Evolutionary conservation across 2,113 vertebrate genomes (phyloP).

Genomic region (Pterophyllum scalare): DNA sequence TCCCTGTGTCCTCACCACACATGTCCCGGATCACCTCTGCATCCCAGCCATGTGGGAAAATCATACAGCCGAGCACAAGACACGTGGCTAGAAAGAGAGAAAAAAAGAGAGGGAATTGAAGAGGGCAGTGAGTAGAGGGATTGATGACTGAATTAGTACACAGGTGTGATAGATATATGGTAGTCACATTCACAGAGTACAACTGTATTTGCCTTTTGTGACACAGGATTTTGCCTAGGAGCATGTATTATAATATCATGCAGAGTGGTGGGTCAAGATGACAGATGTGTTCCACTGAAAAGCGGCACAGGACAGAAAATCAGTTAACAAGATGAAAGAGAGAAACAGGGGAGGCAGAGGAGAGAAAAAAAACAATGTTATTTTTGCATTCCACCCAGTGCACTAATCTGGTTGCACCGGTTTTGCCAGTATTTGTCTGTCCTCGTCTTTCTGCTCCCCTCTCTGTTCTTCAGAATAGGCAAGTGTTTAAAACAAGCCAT

Average conservation of each 20-base stretch:
- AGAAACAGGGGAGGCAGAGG: not conserved
- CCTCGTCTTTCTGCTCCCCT: not conserved
- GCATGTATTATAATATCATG: not conserved
- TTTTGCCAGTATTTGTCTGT: not conserved
- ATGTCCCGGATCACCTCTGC: slow-evolving; percentile 94
- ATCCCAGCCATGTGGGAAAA: slow-evolving; percentile 97
- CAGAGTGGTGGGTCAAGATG: not conserved
- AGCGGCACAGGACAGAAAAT: slow-evolving; percentile 5
- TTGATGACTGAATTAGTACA: not conserved
- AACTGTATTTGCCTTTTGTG: not conserved
- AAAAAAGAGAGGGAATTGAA: slow-evolving; percentile 5
- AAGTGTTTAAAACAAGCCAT: not conserved
- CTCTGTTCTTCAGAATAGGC: not conserved
- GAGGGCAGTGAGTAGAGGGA: not conserved
- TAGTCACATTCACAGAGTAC: not conserved
- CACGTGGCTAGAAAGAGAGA: slow-evolving; percentile 86
- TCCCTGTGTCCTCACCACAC: slow-evolving; percentile 95
- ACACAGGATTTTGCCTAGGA: not conserved
- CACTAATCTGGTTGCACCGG: not conserved
- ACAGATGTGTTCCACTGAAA: slow-evolving; percentile 1
- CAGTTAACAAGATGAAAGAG: slow-evolving; percentile 8
- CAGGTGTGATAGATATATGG: not conserved
- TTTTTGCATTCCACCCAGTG: not conserved
- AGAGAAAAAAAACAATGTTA: not conserved
- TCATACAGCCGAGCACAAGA: slow-evolving; percentile 96